Conservation (phyloP, 2,888 invertebrate species). For the Choreutis nemorana region DNA sequence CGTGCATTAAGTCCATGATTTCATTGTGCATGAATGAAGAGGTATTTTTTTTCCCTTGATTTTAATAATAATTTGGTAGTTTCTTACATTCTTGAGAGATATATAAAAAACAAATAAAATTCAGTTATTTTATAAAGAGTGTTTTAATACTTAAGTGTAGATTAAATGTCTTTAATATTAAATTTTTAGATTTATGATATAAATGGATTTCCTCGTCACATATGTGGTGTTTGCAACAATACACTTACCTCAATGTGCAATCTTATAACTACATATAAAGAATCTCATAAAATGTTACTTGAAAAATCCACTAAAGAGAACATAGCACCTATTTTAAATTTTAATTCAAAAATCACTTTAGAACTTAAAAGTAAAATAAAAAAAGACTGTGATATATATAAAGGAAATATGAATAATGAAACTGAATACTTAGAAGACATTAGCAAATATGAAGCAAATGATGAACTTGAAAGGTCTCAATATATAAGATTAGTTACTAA, state of each 20-base stretch:
- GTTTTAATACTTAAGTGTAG: not conserved
- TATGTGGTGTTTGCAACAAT: conserved; percentile 35
- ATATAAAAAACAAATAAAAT: no score
- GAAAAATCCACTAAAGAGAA: not conserved
- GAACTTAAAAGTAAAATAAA: not conserved
- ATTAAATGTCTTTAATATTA: conserved; percentile 3
- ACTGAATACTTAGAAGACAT: no score
- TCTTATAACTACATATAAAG: conserved; percentile 39
- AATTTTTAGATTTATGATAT: conserved; percentile 41
- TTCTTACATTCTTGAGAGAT: no score
- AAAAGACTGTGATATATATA: no score
- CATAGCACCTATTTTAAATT: not conserved
- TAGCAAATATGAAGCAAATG: no score
- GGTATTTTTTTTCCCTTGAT: conserved; percentile 17
- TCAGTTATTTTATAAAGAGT: conserved; percentile 1
- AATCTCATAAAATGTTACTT: conserved; percentile 27
- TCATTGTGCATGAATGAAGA: conserved; percentile 35
- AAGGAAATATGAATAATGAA: no score
- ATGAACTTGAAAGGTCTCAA: no score
- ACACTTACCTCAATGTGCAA: conserved; percentile 27
- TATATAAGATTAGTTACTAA: no score
- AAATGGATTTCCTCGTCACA: conserved; percentile 39
- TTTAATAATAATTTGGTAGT: no score
- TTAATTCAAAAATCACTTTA: not conserved
- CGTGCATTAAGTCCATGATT: conserved; percentile 24